Evolutionary conservation across 2,888 invertebrate genomes (phyloP).

Genomic region (Philereme vetulata): DNA sequence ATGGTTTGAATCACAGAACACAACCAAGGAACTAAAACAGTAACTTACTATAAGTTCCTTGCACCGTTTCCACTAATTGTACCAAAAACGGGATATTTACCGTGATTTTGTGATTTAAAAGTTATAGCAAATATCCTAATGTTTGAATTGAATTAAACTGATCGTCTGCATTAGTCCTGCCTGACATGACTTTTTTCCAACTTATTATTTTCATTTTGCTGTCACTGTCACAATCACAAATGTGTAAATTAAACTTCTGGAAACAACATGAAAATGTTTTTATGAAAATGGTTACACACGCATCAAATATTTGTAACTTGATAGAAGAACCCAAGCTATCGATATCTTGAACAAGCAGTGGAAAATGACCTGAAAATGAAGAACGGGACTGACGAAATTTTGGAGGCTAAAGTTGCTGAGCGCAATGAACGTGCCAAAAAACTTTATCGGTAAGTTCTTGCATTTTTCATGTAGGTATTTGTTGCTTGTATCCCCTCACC

Average conservation of each 20-base stretch:
- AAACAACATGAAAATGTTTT: constrained; percentile 33
- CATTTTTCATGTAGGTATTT: constrained; percentile 6
- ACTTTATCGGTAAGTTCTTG: constrained; percentile 71
- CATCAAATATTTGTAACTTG: constrained; percentile 43
- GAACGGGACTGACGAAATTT: constrained; percentile 71
- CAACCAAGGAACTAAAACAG: too few relatives aligned
- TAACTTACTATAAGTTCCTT: too few relatives aligned
- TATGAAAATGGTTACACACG: constrained; percentile 50
- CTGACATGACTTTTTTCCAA: too few relatives aligned
- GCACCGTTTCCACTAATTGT: too few relatives aligned
- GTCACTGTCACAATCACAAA: not conserved
- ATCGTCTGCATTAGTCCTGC: too few relatives aligned
- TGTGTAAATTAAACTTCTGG: constrained; percentile 10
- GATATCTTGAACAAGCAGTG: constrained; percentile 66
- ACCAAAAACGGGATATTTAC: too few relatives aligned
- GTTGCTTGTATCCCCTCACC: not conserved
- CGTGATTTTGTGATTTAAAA: too few relatives aligned
- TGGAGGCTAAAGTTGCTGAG: constrained; percentile 74
- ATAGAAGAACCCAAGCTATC: constrained; percentile 50
- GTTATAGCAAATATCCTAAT: too few relatives aligned
- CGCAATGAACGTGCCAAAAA: constrained; percentile 79
- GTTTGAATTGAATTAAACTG: too few relatives aligned
- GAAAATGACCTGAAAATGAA: constrained; percentile 83
- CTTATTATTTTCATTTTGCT: too few relatives aligned
- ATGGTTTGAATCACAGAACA: too few relatives aligned